A percentile compares a stretch with the other conserved stretches of the same genome.
Conservation (phyloP, 2,113 vertebrate genomes). For the Lampris incognitus region DNA sequence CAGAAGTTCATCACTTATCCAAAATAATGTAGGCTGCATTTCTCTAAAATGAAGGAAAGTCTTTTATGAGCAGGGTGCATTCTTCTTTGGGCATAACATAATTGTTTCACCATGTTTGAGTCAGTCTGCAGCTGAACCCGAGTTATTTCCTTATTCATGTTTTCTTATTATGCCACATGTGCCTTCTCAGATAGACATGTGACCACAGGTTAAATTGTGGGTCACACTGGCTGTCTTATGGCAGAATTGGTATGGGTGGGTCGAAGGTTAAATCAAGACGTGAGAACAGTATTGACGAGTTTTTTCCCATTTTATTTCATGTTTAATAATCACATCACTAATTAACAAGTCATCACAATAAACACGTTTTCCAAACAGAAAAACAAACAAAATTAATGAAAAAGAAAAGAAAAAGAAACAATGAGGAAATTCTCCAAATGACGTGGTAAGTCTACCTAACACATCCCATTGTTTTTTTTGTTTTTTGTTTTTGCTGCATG, state of each 20-base stretch:
- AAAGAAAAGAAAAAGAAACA: slow-evolving; percentile 55
- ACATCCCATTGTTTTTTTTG: slow-evolving; percentile 64
- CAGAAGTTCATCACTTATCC: too few species aligned
- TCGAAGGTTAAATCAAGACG: not conserved
- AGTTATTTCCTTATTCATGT: too few species aligned
- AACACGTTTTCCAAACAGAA: slow-evolving; percentile 78
- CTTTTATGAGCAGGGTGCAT: too few species aligned
- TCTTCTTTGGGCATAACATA: too few species aligned
- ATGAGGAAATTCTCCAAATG: slow-evolving; percentile 65
- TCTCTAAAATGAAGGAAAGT: too few species aligned
- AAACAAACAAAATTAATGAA: slow-evolving; percentile 71
- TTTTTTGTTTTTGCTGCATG: slow-evolving; percentile 53
- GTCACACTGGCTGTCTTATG: not conserved
- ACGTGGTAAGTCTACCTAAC: slow-evolving; percentile 69
- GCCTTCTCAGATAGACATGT: too few species aligned
- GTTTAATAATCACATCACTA: slow-evolving; percentile 87
- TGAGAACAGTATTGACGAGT: not conserved
- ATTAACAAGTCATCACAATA: slow-evolving; percentile 85
- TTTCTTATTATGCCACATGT: too few species aligned
- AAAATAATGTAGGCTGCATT: too few species aligned
- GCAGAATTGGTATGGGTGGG: not conserved
- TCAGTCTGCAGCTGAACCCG: too few species aligned
- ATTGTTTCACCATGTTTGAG: too few species aligned
- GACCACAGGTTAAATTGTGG: too few species aligned
- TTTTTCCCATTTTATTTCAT: slow-evolving; percentile 80